phyloP scores from a whole-genome alignment of 1,140 invertebrate species.

The Hypsibius dujardini region DNA sequence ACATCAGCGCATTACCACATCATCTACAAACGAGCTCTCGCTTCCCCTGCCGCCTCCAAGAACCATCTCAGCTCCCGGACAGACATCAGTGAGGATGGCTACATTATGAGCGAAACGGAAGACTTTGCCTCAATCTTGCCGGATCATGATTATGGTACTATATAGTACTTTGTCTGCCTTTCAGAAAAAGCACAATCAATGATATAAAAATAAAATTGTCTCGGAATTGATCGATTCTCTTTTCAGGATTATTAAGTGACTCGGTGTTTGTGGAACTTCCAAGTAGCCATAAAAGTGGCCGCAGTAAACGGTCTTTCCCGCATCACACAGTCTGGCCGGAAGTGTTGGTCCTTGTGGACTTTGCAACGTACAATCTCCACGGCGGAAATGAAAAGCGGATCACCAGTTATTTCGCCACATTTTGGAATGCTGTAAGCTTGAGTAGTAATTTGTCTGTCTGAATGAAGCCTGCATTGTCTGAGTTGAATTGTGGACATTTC shows the following conservation, averaged over 20 bases:
- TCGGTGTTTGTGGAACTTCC: background rate
- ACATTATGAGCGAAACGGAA: background rate
- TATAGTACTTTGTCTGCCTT: background rate
- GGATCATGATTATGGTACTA: no score
- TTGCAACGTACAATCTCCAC: constrained; percentile 76
- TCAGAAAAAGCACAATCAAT: background rate
- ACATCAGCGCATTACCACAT: constrained; percentile 1
- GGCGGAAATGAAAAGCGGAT: constrained; percentile 74
- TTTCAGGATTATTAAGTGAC: background rate
- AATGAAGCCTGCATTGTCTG: no score
- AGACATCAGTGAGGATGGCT: background rate
- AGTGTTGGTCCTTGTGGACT: constrained; percentile 83
- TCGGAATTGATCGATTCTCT: no score
- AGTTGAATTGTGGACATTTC: no score
- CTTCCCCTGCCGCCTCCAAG: background rate
- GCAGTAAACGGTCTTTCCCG: constrained; percentile 29
- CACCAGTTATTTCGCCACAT: constrained; percentile 81
- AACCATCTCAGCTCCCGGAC: no score
- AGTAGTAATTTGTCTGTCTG: no score
- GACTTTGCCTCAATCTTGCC: no score
- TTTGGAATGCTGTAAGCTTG: constrained; percentile 91
- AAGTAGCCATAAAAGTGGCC: background rate
- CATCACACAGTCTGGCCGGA: constrained; percentile 88
- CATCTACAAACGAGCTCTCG: background rate
- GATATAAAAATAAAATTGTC: background rate